A percentile compares a stretch with the other conserved stretches of the same genome.
These are phyloP conservation scores for Bursaphelenchus mucronatus DNA, from an alignment of 1,140 invertebrate genomes.

Conservation along the genomic window DNA sequence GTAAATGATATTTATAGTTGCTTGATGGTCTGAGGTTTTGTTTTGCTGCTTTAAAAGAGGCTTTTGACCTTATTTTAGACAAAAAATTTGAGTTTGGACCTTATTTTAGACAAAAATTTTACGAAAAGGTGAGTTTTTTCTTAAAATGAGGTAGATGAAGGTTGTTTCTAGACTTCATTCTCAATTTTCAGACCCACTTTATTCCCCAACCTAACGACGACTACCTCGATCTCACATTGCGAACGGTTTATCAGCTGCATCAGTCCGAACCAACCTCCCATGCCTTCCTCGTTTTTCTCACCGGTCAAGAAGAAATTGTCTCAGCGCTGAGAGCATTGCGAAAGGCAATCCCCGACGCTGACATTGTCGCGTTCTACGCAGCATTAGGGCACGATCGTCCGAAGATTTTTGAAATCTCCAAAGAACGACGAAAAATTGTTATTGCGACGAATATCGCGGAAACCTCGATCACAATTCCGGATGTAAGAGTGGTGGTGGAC, in stretches of 20 bases:
- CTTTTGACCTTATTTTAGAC: too few relatives aligned
- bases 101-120: too few relatives aligned
- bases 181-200: slow-evolving; percentile 26
- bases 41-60: too few relatives aligned
- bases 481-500: slow-evolving; percentile 89
- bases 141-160: too few relatives aligned
- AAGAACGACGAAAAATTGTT: slow-evolving; percentile 74
- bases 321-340: slow-evolving; percentile 69
- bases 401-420: slow-evolving; percentile 7
- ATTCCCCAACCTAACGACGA: slow-evolving; percentile 69
- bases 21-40: too few relatives aligned
- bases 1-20: too few relatives aligned
- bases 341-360: slow-evolving; percentile 41
- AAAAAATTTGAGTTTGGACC: too few relatives aligned
- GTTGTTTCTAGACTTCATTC: not conserved
- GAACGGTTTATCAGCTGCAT: slow-evolving; percentile 87
- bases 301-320: slow-evolving; percentile 98
- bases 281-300: slow-evolving; percentile 93
- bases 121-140: not conserved
- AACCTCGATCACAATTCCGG: slow-evolving; percentile 88
- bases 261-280: slow-evolving; percentile 66
- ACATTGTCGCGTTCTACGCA: slow-evolving; percentile 16
- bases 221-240: slow-evolving; percentile 72
- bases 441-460: slow-evolving; percentile 96
- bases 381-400: not conserved